Evolutionary conservation across 2,888 invertebrate genomes (phyloP).

Genomic region (Dasypogon diadema): DNA sequence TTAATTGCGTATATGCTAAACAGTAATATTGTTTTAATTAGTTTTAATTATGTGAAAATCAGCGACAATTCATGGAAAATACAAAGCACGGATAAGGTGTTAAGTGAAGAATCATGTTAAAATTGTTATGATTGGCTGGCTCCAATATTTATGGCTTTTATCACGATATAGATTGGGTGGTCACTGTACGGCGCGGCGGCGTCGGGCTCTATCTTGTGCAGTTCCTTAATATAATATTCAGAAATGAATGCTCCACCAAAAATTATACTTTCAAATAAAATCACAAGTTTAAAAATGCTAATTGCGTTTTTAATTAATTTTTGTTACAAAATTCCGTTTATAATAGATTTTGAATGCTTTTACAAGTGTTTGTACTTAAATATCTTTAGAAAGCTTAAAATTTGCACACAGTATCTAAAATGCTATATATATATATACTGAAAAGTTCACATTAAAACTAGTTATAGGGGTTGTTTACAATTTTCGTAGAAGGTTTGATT

Average conservation of each 20-base stretch:
- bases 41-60: not conserved
- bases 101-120: constrained; percentile 11
- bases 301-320: not conserved
- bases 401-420: no score
- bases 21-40: not conserved
- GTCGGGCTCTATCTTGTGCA: no score
- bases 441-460: no score
- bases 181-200: not conserved
- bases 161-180: not conserved
- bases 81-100: not conserved
- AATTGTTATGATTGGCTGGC: not conserved
- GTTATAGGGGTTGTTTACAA: no score
- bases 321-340: not conserved
- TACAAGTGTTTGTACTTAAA: not conserved
- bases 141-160: constrained; percentile 12
- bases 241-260: no score
- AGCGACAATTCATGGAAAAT: not conserved
- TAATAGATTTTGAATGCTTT: not conserved
- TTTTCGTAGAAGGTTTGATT: no score
- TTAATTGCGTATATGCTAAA: no score
- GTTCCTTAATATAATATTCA: no score
- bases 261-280: constrained; percentile 7
- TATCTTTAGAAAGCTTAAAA: not conserved
- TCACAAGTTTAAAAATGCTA: not conserved
- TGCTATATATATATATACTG: no score